These are phyloP conservation scores for Procapra przewalskii DNA, from an alignment of 2,113 vertebrate species.

Conservation along the genomic window DNA sequence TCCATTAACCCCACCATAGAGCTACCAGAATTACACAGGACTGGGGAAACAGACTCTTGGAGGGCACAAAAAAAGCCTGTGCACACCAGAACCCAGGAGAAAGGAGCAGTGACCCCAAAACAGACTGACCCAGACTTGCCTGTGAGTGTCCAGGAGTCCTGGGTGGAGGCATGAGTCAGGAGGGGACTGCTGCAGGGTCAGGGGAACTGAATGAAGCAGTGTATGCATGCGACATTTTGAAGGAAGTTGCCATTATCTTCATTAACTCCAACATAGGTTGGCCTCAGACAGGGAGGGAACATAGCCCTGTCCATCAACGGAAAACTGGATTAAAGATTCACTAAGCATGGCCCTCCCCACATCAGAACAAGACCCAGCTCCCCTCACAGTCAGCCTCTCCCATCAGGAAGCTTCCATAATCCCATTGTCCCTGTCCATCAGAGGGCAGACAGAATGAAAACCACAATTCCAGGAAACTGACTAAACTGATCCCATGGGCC, in stretches of 20 bases:
- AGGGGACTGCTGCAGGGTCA: rapidly evolving
- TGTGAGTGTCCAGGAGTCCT: not conserved
- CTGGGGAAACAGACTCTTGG: not conserved
- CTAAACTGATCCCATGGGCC: not conserved
- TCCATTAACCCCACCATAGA: not conserved
- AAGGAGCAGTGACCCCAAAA: not conserved
- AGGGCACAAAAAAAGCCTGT: not conserved
- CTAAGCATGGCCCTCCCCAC: not conserved
- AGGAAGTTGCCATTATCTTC: not conserved
- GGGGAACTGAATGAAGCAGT: not conserved
- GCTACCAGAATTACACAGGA: not conserved
- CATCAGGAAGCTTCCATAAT: not conserved
- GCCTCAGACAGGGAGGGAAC: not conserved
- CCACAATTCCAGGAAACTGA: not conserved
- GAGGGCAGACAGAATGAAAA: not conserved
- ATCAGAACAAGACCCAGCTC: not conserved
- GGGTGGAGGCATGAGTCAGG: rapidly evolving
- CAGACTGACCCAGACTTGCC: not conserved
- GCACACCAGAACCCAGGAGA: not conserved
- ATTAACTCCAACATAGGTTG: not conserved
- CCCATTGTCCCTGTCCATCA: not conserved
- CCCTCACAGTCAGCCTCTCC: not conserved
- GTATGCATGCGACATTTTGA: not conserved
- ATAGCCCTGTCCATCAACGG: rapidly evolving
- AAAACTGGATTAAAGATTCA: not conserved